phyloP scores from a whole-genome alignment of 2,888 invertebrate genomes.

The Metacarcinus magister region DNA sequence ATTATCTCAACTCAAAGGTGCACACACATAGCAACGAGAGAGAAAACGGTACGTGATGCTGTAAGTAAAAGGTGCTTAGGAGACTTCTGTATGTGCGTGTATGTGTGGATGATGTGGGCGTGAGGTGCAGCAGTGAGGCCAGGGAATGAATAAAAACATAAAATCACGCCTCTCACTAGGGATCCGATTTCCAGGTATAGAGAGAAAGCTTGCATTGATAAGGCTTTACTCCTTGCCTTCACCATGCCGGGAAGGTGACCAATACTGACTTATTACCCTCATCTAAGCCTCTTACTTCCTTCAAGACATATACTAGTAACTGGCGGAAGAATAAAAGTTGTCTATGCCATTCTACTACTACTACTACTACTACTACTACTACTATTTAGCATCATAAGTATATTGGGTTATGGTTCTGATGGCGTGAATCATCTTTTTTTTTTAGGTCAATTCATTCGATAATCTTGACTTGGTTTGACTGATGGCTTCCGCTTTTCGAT shows the following conservation, averaged over 20 bases:
- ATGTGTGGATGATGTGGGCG: not conserved
- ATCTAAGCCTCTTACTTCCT: too few species aligned
- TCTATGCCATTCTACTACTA: not conserved
- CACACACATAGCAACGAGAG: not conserved
- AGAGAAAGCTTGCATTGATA: not conserved
- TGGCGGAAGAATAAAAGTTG: too few species aligned
- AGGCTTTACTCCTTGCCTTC: not conserved
- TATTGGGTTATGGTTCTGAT: not conserved
- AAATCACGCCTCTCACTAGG: not conserved
- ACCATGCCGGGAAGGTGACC: too few species aligned
- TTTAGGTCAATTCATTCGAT: not conserved
- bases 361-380: not conserved
- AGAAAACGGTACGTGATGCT: not conserved
- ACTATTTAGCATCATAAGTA: not conserved
- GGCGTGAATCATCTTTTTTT: not conserved
- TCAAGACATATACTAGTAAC: too few species aligned
- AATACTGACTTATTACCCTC: too few species aligned
- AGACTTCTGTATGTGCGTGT: too few species aligned
- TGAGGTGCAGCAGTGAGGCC: not conserved
- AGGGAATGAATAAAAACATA: not conserved
- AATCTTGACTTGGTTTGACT: not conserved
- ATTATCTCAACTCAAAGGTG: not conserved
- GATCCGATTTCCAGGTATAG: conserved; percentile 30
- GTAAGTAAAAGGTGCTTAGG: not conserved
- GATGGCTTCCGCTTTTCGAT: not conserved